phyloP scores from a whole-genome alignment of 2,113 vertebrate species.

The Butastur rufipennis region DNA sequence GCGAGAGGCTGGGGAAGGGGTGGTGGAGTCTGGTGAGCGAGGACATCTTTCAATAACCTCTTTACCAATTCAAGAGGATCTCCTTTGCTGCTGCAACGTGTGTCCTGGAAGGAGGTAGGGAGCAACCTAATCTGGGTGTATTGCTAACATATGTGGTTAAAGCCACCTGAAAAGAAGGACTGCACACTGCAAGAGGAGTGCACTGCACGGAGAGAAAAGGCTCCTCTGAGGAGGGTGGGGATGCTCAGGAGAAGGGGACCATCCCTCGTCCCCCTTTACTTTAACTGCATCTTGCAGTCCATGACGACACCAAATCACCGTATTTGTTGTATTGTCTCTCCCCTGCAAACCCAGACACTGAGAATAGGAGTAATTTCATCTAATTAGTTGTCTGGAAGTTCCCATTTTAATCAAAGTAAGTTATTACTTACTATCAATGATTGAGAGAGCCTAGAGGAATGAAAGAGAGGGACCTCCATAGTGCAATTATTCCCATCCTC shows the following conservation, averaged over 20 bases:
- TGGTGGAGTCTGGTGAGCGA: not conserved
- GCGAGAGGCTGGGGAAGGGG: not conserved
- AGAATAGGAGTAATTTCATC: not conserved
- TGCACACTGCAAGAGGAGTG: not conserved
- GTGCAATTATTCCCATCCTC: not conserved
- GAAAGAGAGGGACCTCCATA: not conserved
- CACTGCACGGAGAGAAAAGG: not conserved
- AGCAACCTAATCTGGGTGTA: not conserved
- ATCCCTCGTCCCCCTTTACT: not conserved
- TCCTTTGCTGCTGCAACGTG: not conserved
- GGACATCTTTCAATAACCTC: not conserved
- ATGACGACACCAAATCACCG: not conserved
- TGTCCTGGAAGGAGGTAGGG: not conserved
- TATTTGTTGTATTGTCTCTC: not conserved
- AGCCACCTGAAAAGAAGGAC: not conserved
- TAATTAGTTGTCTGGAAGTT: conserved; percentile 23
- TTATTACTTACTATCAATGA: conserved; percentile 8
- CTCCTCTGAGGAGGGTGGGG: not conserved
- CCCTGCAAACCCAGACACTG: not conserved
- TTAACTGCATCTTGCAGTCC: not conserved
- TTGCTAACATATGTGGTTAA: not conserved
- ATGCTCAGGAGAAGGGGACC: not conserved
- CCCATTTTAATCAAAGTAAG: conserved; percentile 34
- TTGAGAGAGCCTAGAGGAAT: conserved; percentile 16
- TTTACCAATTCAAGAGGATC: not conserved